phyloP scores from a whole-genome alignment of 2,113 vertebrate species.

The Nematolebias whitei region DNA sequence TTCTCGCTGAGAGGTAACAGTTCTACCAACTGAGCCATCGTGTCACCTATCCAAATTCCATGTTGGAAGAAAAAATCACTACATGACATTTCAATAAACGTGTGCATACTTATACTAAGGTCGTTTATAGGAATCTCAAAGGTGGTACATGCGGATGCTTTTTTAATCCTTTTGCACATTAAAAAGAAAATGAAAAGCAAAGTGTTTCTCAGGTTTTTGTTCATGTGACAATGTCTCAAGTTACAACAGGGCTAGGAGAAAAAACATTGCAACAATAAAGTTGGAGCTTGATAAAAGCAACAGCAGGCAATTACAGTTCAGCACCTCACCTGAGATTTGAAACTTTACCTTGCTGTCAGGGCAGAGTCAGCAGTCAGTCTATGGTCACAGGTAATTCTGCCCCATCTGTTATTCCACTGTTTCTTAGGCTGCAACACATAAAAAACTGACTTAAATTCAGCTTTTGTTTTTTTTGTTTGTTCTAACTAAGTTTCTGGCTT shows the following conservation, averaged over 20 bases:
- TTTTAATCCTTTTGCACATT: not conserved
- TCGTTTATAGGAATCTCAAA: not conserved
- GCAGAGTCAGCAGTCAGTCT: conserved; percentile 50
- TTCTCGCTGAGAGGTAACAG: too few species aligned
- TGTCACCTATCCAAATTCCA: too few species aligned
- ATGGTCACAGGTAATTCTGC: conserved; percentile 18
- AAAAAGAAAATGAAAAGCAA: conserved; percentile 11
- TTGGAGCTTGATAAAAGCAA: conserved; percentile 68
- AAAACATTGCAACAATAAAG: conserved; percentile 40
- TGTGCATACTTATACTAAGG: too few species aligned
- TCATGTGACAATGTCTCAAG: conserved; percentile 38
- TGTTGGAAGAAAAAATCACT: too few species aligned
- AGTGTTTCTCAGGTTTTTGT: conserved; percentile 41
- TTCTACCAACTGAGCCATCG: too few species aligned
- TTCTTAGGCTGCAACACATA: too few species aligned
- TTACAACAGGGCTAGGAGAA: conserved; percentile 24
- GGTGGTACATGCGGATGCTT: not conserved
- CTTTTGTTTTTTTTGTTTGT: not conserved
- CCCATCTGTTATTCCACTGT: conserved; percentile 26
- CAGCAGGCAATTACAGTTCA: conserved; percentile 67
- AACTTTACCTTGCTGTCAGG: conserved; percentile 60
- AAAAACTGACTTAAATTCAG: not conserved
- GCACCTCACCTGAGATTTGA: conserved; percentile 53
- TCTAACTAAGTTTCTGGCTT: not conserved
- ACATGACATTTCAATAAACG: too few species aligned